phyloP scores from a whole-genome alignment of 2,797 vertebrate species.

The Micropoecilia bifurca region DNA sequence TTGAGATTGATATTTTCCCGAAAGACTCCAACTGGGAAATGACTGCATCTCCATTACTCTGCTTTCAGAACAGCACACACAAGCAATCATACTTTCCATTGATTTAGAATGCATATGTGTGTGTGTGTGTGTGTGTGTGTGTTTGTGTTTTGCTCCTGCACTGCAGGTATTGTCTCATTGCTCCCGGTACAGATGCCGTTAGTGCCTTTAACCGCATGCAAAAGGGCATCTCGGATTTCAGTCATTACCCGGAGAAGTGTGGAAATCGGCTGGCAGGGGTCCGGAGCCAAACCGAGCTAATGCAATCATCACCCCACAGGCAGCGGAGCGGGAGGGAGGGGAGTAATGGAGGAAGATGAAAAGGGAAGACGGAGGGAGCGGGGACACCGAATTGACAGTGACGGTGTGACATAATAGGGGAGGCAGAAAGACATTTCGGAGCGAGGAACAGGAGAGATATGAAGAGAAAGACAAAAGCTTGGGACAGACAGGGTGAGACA shows the following conservation, averaged over 20 bases:
- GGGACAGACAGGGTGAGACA: conserved; percentile 24
- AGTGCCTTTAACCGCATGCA: conserved; percentile 66
- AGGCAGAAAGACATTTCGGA: conserved; percentile 8
- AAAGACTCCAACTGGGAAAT: conserved; percentile 15
- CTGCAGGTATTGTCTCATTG: conserved; percentile 48
- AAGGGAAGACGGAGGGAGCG: conserved; percentile 32
- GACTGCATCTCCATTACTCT: conserved; percentile 20
- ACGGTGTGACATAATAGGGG: conserved; percentile 25
- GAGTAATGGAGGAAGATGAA: conserved; percentile 15
- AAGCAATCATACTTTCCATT: conserved; percentile 17
- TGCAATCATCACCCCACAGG: conserved; percentile 67
- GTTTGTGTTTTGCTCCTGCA: conserved; percentile 36
- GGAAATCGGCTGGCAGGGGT: conserved; percentile 66
- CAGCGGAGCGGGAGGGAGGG: conserved; percentile 24
- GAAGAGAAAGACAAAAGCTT: conserved; percentile 28
- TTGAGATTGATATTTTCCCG: neutral
- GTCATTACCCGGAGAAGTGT: conserved; percentile 70
- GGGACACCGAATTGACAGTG: conserved; percentile 9
- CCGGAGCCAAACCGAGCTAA: conserved; percentile 61
- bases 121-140: conserved; percentile 29
- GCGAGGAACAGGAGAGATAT: conserved; percentile 5
- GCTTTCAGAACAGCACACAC: conserved; percentile 35
- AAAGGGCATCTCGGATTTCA: conserved; percentile 75
- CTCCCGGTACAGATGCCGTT: conserved; percentile 58
- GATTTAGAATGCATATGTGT: conserved; percentile 33